Evolutionary conservation across 2,888 invertebrate species (phyloP), one percentile per base, ranked within the genome.

Genomic region (Cordylochernes scorpioides): DNA sequence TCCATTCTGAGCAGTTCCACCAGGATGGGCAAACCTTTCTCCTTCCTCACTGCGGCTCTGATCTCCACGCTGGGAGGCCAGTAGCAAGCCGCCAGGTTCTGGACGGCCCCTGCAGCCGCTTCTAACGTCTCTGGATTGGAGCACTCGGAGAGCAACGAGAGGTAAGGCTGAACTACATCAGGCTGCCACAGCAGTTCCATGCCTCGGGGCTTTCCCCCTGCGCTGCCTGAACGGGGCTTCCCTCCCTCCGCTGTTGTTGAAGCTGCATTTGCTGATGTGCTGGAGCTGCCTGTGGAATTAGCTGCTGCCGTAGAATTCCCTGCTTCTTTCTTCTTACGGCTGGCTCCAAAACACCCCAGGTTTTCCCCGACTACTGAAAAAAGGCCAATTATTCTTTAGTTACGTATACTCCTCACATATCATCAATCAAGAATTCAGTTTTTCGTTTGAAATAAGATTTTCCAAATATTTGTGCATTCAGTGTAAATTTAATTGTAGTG

Each of bases 11-110:
- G 59, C n/a, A 97, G 61, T 53, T 97, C 94, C 9, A 94, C 94
- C 25, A 97, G 60, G 46, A 88, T 82, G 1, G 94, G 91, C 35
- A 97, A 62, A 49, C 84, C 94, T 55, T 94, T 94, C 50, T 91
- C 91, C 55, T 91, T 88, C 34, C 94, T 63, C 3, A 97, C 91
- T 8, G 86, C 77, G 1, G 84, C 82, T 25, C 94, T 65, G 43
- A 91, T 84, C 27, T 54, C 53, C 14, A 51, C 44, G 3, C 55
- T 52, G 19, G 54, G 55, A 53, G 57, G 82, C 88, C 94, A 97
- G 56, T 91, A 91, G 53, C 94, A 97, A 4, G 94, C 94, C 26
- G 94, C 84, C 29, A 97, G 62, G 62, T 97, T 97, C 58, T 97
- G 94, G 42, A 97, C 65, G 29, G 94, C 91, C 28, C 94, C 94